These are phyloP conservation scores for Acanthococcus lagerstroemiae DNA, from an alignment of 2,888 invertebrate species.

Conservation along the genomic window DNA sequence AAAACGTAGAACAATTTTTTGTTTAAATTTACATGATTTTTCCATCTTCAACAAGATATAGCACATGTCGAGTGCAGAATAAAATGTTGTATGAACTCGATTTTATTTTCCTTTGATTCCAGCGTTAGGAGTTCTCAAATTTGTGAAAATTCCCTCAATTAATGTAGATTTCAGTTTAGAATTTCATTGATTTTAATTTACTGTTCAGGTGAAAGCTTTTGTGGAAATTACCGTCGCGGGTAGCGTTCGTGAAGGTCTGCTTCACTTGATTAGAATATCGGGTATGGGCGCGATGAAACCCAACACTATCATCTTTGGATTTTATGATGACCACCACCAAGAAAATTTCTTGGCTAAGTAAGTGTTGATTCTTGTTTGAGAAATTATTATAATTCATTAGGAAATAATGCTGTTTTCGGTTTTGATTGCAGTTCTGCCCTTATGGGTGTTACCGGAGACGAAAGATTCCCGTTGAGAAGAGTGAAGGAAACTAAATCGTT, in stretches of 20 bases:
- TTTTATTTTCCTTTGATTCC: too few relatives aligned
- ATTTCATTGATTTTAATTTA: not conserved
- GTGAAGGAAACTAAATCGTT: slow-evolving; percentile 41
- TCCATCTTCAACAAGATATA: too few relatives aligned
- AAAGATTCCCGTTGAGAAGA: not conserved
- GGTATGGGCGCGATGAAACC: slow-evolving; percentile 99
- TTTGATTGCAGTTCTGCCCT: slow-evolving; percentile 31
- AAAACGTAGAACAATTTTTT: too few relatives aligned
- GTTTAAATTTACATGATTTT: too few relatives aligned
- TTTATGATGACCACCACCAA: slow-evolving; percentile 60
- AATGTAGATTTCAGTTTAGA: not conserved
- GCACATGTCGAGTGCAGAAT: too few relatives aligned
- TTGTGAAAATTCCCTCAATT: not conserved
- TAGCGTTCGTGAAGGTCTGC: slow-evolving; percentile 78
- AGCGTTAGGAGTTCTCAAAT: too few relatives aligned
- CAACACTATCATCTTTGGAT: slow-evolving; percentile 91
- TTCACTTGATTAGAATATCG: slow-evolving; percentile 79
- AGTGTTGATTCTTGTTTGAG: too few relatives aligned
- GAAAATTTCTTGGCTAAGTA: slow-evolving; percentile 8
- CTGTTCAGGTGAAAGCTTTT: slow-evolving; percentile 72
- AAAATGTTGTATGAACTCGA: too few relatives aligned
- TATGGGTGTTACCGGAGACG: slow-evolving; percentile 31
- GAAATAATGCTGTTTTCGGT: too few relatives aligned
- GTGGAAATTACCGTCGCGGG: slow-evolving; percentile 83
- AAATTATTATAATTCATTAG: too few relatives aligned